A percentile compares a stretch with the other conserved stretches of the same genome.
Evolutionary conservation across 2,113 vertebrate species (phyloP).

Genomic region (Scytalopus superciliaris): DNA sequence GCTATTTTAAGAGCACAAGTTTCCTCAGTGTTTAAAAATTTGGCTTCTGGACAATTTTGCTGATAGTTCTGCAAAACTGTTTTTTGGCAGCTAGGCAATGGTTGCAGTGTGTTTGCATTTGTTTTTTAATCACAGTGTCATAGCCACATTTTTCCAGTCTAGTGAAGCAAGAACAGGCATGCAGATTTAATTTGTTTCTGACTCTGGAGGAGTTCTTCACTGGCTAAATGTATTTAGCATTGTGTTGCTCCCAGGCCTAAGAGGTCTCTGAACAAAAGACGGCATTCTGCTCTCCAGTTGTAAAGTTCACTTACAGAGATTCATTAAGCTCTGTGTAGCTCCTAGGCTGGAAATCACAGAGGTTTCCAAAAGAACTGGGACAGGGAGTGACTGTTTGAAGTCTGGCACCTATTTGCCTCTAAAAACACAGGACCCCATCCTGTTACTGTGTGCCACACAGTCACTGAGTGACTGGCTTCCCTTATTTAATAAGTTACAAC

Average conservation of each 20-base stretch:
- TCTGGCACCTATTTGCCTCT: neutral
- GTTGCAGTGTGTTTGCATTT: neutral
- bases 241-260: neutral
- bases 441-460: neutral
- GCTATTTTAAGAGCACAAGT: conserved; percentile 8
- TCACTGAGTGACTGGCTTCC: neutral
- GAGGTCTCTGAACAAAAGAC: neutral
- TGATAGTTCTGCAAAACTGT: conserved; percentile 31
- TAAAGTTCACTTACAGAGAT: neutral
- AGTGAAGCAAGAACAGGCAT: conserved; percentile 32
- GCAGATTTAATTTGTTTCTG: conserved; percentile 40
- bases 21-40: conserved; percentile 19
- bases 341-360: neutral
- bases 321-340: neutral
- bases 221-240: neutral
- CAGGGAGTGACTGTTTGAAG: neutral
- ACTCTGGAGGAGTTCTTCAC: neutral
- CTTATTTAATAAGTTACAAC: neutral
- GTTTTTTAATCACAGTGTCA: conserved; percentile 52
- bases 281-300: neutral
- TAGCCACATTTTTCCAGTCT: conserved; percentile 33
- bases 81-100: conserved; percentile 26
- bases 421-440: neutral
- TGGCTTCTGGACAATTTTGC: conserved; percentile 38
- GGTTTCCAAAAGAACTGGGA: neutral